Evolutionary conservation across 2,797 vertebrate genomes (phyloP), one percentile per base, ranked within the genome.

Genomic region (Chrysolophus pictus): DNA sequence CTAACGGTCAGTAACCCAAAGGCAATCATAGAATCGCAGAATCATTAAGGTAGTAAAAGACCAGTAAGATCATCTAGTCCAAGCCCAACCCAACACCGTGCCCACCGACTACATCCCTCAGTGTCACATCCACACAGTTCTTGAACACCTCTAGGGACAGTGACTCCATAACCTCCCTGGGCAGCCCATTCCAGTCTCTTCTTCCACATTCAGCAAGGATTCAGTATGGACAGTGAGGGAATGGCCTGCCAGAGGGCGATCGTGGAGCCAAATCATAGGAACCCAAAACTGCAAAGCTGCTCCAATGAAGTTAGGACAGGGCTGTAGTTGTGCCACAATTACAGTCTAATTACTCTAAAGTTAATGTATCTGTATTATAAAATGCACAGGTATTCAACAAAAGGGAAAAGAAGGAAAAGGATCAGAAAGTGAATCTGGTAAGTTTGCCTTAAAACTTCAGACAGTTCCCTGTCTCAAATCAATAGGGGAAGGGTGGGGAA

Each of bases 261-360:
- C 2, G 0, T 0, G 0, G 9, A 33, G 41, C 23, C 47, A 8
- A 62, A 1, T 1, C 14, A 67, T 41, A 23, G 71, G 39, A 75
- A 84, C 44, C 15, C 41, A 51, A 79, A 72, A 26, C 11, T 1
- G 2, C 53, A 70, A 46, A 76, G 47, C n/a, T 33, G 42, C 19
- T 65, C 26, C 31, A 42, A 67, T 33, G 46, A 58, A 15, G 14
- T 37, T 26, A 74, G 33, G 62, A 49, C 31, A 29, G 58, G 74
- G 42, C 31, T 29, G 35, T 41, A 37, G 60, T 4, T 63, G 58
- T 72, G 31, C 68, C 64, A 84, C 35, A 42, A 22, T 44, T 67
- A 73, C 2, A 90, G 53, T 11, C 23, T 64, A 58, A 62, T 18
- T 56, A 60, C 26, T 28, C 49, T 33, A 41, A 29, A 69, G 49